Evolutionary conservation across 2,113 vertebrate genomes (phyloP).

Genomic region (Sylvilagus bachmani): DNA sequence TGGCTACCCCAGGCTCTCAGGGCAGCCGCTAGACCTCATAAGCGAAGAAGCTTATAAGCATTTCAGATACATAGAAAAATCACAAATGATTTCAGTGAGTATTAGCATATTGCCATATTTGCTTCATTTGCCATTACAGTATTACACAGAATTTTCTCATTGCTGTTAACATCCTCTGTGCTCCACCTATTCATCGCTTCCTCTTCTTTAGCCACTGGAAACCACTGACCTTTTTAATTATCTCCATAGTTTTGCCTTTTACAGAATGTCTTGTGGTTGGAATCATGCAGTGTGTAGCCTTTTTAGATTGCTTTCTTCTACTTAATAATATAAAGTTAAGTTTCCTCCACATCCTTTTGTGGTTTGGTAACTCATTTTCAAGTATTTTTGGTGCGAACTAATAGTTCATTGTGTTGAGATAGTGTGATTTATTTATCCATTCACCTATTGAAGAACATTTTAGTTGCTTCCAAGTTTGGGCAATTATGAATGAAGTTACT

Average conservation of each 20-base stretch:
- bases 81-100: not conserved
- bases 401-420: not conserved
- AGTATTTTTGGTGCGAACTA: not conserved
- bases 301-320: not conserved
- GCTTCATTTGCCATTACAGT: not conserved
- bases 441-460: not conserved
- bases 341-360: not conserved
- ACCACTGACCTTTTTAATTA: not conserved
- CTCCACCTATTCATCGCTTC: not conserved
- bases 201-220: not conserved
- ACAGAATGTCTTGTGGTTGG: not conserved
- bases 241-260: not conserved
- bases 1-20: no score
- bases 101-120: conserved; percentile 3
- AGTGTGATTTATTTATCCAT: not conserved
- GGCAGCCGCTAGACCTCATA: no score
- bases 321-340: not conserved
- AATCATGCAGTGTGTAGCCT: not conserved
- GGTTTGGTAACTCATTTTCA: not conserved
- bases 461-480: not conserved
- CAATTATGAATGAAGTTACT: not conserved
- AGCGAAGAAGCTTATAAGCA: not conserved
- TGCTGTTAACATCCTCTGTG: not conserved
- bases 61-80: not conserved
- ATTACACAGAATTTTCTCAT: not conserved